Percentiles rank a stretch among this genome's conserved stretches.
Evolutionary conservation across 2,797 vertebrate species (phyloP).

Genomic region (Buphagus erythrorhynchus): DNA sequence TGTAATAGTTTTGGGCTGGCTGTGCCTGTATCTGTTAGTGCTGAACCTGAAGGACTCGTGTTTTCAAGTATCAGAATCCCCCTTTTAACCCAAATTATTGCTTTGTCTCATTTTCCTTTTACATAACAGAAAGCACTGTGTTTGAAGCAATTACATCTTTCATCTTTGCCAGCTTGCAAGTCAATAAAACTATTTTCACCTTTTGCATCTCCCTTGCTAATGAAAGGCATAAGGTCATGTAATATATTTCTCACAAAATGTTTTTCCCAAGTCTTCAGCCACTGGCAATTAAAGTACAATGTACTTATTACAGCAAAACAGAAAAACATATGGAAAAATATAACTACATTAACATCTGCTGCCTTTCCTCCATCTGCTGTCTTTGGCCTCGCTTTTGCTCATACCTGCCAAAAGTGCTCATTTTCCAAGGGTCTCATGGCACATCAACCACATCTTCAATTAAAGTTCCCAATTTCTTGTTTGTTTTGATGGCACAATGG

Average conservation of each 20-base stretch:
- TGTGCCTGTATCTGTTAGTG: background rate
- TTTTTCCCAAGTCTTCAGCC: conserved; percentile 30
- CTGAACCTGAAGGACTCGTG: background rate
- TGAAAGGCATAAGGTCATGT: background rate
- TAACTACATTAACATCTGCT: conserved; percentile 72
- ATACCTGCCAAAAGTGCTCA: conserved; percentile 54
- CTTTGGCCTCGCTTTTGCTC: conserved; percentile 52
- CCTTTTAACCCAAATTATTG: background rate
- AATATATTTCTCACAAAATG: background rate
- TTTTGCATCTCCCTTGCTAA: background rate
- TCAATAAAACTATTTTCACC: background rate
- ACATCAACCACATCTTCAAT: background rate
- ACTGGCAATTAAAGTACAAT: conserved; percentile 65
- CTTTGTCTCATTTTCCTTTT: background rate
- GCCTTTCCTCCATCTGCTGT: conserved; percentile 69
- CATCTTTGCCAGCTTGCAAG: background rate
- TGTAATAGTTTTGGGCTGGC: background rate
- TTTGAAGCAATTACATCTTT: background rate
- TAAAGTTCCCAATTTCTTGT: background rate
- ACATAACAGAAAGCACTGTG: background rate
- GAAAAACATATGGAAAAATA: conserved; percentile 75
- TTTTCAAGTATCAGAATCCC: background rate
- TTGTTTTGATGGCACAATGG: background rate
- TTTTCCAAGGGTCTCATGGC: conserved; percentile 18
- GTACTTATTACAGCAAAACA: conserved; percentile 60